Evolutionary conservation across 2,888 invertebrate species (phyloP).

Genomic region (Philaethria dido): DNA sequence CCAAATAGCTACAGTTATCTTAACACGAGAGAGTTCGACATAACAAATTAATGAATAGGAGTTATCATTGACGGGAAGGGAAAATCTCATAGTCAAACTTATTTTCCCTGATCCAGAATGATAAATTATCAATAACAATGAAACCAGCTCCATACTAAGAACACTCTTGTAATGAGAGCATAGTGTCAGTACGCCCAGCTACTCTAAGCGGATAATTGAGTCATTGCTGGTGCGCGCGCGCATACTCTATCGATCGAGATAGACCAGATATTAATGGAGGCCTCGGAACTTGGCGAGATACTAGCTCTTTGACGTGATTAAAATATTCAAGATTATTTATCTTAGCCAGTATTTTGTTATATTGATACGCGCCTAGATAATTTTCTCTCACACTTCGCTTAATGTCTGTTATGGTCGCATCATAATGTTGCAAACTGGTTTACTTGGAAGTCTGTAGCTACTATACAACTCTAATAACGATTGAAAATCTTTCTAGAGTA

Average conservation of each 20-base stretch:
- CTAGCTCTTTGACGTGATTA: slow-evolving; percentile 39
- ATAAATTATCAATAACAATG: background rate
- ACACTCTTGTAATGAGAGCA: slow-evolving; percentile 75
- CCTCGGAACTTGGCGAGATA: slow-evolving; percentile 53
- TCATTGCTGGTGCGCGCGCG: slow-evolving; percentile 80
- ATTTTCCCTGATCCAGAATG: background rate
- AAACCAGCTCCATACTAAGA: slow-evolving; percentile 47
- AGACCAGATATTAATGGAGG: slow-evolving; percentile 64
- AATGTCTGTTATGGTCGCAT: slow-evolving; percentile 14
- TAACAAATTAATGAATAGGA: too few relatives aligned
- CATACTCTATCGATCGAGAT: slow-evolving; percentile 62
- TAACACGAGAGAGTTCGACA: too few relatives aligned
- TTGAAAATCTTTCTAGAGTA: slow-evolving; percentile 8
- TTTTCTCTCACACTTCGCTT: slow-evolving; percentile 28
- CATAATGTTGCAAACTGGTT: slow-evolving; percentile 19
- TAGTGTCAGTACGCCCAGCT: slow-evolving; percentile 75
- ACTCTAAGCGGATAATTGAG: slow-evolving; percentile 83
- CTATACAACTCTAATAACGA: background rate
- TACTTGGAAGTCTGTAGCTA: slow-evolving; percentile 10
- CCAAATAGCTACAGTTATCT: too few relatives aligned
- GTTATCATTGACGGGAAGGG: background rate
- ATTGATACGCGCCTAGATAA: slow-evolving; percentile 16
- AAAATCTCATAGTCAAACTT: slow-evolving; percentile 4
- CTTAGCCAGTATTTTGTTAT: slow-evolving; percentile 36
- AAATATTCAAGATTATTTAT: slow-evolving; percentile 40